Percentiles rank a stretch among this genome's conserved stretches.
Evolutionary conservation across 2,888 invertebrate species (phyloP).

Genomic region (Drosophila mimetica): DNA sequence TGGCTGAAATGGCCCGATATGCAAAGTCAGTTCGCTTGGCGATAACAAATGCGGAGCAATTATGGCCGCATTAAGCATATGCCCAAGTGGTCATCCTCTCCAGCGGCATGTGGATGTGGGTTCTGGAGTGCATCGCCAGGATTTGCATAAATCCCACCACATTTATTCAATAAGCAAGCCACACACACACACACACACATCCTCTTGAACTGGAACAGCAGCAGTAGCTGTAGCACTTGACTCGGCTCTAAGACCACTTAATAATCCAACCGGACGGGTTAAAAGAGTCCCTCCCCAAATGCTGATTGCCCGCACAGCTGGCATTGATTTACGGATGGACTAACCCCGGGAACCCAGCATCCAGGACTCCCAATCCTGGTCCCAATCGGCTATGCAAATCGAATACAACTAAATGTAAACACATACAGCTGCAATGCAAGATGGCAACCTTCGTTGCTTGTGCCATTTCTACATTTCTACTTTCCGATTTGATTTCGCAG

Average conservation of each 20-base stretch:
- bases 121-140: constrained; percentile 35
- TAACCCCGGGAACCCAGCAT: constrained; percentile 22
- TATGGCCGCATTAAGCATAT: constrained; percentile 65
- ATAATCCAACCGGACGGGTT: constrained; percentile 61
- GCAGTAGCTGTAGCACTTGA: constrained; percentile 37
- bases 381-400: constrained; percentile 72
- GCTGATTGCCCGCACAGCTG: constrained; percentile 60
- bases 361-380: constrained; percentile 2
- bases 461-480: constrained; percentile 13
- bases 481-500: constrained; percentile 61
- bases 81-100: constrained; percentile 45
- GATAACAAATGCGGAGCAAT: constrained; percentile 72
- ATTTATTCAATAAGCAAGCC: constrained; percentile 70
- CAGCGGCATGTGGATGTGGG: constrained; percentile 24
- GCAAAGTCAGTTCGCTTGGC: constrained; percentile 44
- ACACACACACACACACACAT: constrained; percentile 1
- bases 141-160: constrained; percentile 73
- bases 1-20: constrained; percentile 31
- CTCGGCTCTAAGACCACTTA: constrained; percentile 77
- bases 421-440: constrained; percentile 69
- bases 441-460: constrained; percentile 29
- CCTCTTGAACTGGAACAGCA: not conserved
- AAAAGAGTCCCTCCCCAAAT: constrained; percentile 7
- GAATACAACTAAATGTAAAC: constrained; percentile 78
- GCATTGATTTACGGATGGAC: constrained; percentile 73